Evolutionary conservation across 2,797 vertebrate species (phyloP).

Genomic region (Steatocranus sp.): DNA sequence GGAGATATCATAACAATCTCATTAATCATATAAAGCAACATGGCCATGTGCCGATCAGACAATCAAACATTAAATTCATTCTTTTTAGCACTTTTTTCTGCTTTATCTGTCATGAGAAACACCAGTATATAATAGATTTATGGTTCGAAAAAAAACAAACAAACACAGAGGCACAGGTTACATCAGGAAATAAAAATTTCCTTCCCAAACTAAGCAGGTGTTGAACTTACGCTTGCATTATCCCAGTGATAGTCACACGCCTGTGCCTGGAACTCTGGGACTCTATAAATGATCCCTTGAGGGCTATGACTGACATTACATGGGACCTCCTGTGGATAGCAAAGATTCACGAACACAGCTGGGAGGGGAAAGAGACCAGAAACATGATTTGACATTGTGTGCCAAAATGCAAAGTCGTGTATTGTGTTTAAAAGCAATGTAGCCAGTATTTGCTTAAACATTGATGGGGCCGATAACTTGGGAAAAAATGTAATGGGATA

Average conservation of each 20-base stretch:
- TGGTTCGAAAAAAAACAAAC: accelerated
- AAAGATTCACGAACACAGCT: background rate
- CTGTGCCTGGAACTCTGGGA: background rate
- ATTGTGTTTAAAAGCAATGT: background rate
- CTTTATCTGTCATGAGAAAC: background rate
- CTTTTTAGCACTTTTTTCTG: background rate
- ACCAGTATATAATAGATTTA: background rate
- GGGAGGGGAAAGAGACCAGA: background rate
- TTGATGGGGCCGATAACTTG: background rate
- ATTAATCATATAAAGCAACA: background rate
- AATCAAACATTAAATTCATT: accelerated
- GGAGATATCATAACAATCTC: background rate
- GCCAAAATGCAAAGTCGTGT: background rate
- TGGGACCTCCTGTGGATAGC: background rate
- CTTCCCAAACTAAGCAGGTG: background rate
- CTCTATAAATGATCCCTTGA: background rate
- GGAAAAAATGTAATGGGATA: background rate
- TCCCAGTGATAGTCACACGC: background rate
- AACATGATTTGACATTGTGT: background rate
- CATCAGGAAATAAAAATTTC: background rate
- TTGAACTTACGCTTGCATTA: background rate
- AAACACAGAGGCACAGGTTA: accelerated
- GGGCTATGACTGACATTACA: background rate
- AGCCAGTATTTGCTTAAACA: background rate
- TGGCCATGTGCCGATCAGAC: background rate